Evolutionary conservation across 2,797 vertebrate species (phyloP).

Genomic region (Pseudochirops cupreus): DNA sequence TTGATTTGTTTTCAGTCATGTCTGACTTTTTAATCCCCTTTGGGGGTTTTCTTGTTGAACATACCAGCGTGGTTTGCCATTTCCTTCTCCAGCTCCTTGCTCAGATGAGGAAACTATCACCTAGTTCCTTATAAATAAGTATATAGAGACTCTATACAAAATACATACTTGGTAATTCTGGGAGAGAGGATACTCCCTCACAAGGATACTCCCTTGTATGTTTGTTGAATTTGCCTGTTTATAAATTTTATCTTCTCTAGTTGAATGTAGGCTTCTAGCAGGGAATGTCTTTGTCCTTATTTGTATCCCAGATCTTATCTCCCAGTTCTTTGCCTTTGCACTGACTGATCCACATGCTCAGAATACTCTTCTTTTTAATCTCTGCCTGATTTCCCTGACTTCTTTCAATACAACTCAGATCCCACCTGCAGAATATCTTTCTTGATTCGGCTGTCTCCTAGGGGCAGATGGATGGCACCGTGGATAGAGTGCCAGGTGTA

Average conservation of each 20-base stretch:
- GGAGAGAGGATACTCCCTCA: neutral
- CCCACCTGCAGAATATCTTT: neutral
- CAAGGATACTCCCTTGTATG: neutral
- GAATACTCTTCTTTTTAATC: neutral
- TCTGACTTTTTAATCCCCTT: neutral
- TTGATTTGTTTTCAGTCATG: neutral
- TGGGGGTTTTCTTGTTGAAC: neutral
- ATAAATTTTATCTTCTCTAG: neutral
- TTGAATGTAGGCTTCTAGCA: neutral
- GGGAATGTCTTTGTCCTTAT: neutral
- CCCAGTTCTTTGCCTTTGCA: neutral
- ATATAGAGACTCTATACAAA: neutral
- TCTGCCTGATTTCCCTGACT: neutral
- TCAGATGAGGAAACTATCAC: neutral
- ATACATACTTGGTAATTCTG: neutral
- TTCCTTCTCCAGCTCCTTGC: neutral
- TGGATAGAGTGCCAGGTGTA: neutral
- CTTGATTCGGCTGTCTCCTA: neutral
- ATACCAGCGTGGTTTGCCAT: neutral
- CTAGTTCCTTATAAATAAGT: neutral
- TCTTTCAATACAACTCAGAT: neutral
- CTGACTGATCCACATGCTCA: accelerated
- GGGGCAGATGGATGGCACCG: neutral
- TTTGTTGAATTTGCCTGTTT: neutral
- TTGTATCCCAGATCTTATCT: neutral